Base-by-base conservation (phyloP, 2,888 invertebrate genomes). In the Morpho deidamia region DNA sequence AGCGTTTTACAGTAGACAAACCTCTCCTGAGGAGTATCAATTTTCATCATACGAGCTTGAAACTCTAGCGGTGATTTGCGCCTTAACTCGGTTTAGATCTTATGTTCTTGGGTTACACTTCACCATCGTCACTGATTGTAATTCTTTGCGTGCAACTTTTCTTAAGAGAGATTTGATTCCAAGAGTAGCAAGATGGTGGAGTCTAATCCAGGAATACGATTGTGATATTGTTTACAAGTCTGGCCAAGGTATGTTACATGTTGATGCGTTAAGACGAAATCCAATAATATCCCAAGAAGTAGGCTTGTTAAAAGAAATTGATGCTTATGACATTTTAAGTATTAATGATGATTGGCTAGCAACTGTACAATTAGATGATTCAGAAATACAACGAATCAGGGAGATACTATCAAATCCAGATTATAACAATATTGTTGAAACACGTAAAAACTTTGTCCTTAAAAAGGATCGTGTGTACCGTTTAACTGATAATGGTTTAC, bases 151-250 rank as follows among this genome's bases (percentile, higher is more conserved):
- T 4, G 45, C 54, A 2, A 64, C 61, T n/a, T 42, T 47, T 8
- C 11, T 33, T 4, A 47, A 47, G 35, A 37, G 44, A 38, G 47
- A 39, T 32, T 10, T 66, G 7, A 51, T 66, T 0, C 61, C 62
- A 1, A 53, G 66, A n/a, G 51, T 66, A 23, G 62, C 64, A 5
- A 47, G 64, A 0, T 64, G 61, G 65, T 65, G 61, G 61, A 39
- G 59, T 0, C 61, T 59, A 10, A 11, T 66, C 8, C 63, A 62
- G n/a, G 64, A 66, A 33, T 64, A 46, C 40, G 48, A 62, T 11
- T 64, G 55, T 37, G 44, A 47, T 8, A 57, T 66, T 9, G 62
- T 63, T 38, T 66, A 66, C 37, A 48, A 60, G 11, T 51, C 64
- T 7, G 63, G 63, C 0, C 11, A 37, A 0, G 37, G 46, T 9